These are phyloP conservation scores for Oreochromis grahami DNA, from an alignment of 2,797 vertebrate genomes.

Conservation along the genomic window DNA sequence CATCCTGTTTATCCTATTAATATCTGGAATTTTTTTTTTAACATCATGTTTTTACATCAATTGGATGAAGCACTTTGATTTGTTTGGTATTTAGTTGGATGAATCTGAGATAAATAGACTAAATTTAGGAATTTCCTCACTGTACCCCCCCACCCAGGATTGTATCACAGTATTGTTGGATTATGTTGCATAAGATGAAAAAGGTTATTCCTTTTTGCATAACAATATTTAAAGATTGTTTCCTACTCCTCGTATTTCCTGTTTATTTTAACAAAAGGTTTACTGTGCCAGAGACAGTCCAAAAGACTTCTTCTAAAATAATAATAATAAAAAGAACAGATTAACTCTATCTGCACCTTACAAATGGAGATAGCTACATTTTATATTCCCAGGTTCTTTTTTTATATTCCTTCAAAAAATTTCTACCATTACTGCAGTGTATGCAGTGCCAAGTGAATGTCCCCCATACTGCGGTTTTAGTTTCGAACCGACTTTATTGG, in stretches of 20 bases:
- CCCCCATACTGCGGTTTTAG: not conserved
- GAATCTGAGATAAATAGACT: not conserved
- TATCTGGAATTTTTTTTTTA: not conserved
- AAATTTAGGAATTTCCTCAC: not conserved
- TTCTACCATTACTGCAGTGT: not conserved
- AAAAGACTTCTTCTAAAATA: not conserved
- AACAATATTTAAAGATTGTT: not conserved
- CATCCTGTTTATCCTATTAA: not conserved
- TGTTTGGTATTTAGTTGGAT: not conserved
- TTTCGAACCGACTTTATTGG: not conserved
- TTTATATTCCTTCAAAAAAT: not conserved
- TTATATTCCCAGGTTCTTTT: not conserved
- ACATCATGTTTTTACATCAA: not conserved
- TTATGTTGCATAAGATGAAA: not conserved
- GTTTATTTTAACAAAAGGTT: not conserved
- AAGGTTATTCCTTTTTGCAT: not conserved
- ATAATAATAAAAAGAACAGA: rapidly evolving
- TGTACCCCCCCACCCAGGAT: not conserved
- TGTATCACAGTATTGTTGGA: not conserved
- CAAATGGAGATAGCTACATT: not conserved
- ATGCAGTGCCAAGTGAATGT: not conserved
- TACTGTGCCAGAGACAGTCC: not conserved
- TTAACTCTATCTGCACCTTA: not conserved
- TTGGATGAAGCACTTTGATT: not conserved
- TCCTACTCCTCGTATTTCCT: not conserved